Base-by-base conservation (phyloP, 2,888 invertebrate species). In the Sthenelais limicola region DNA sequence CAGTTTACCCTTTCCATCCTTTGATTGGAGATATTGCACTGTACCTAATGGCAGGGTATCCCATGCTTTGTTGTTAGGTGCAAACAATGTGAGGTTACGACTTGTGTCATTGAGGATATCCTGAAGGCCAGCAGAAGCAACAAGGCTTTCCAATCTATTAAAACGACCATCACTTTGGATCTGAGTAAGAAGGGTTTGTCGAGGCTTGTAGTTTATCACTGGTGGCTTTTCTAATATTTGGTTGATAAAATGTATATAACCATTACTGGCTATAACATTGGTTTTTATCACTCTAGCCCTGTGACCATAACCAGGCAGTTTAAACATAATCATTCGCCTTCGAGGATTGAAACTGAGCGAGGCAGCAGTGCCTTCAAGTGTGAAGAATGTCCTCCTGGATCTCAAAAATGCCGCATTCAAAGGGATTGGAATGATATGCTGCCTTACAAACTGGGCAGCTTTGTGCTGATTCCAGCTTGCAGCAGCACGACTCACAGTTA, bases 211-310 rank as follows among this genome's bases (percentile, higher is more conserved):
- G 21, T 56, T 47, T 24, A 80, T 75, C 32, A 75, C 75, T 0
- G 82, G 80, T 21, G 79, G 69, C 30, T 77, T 80, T 3, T 80
- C 80, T 48, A 85, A 70, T 21, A 84, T 72, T 26, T 76, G 78
- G 67, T 81, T 81, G 2, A 82, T 81, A 3, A 85, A 72, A 71
- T 85, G 85, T 30, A 85, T 83, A 33, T 83, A 76, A 4, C 85
- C 85, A 76, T 85, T 85, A 30, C 81, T 76, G 12, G 84, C 84
- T 2, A 77, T 15, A 2, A 83, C 68, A 70, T 85, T 77, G 2
- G 77, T 76, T 28, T 71, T 76, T 38, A 83, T 3, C 0, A 85
- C 74, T 58, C 76, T 80, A 1, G 78, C 78, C 56, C 80, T 80
- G 21, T 69, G 73, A 15, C 74, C 72, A 28, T 74, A 52, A 12